A percentile compares a stretch with the other conserved stretches of the same genome.
Evolutionary conservation across 2,797 vertebrate species (phyloP).

Genomic region (Mastacembelus armatus): DNA sequence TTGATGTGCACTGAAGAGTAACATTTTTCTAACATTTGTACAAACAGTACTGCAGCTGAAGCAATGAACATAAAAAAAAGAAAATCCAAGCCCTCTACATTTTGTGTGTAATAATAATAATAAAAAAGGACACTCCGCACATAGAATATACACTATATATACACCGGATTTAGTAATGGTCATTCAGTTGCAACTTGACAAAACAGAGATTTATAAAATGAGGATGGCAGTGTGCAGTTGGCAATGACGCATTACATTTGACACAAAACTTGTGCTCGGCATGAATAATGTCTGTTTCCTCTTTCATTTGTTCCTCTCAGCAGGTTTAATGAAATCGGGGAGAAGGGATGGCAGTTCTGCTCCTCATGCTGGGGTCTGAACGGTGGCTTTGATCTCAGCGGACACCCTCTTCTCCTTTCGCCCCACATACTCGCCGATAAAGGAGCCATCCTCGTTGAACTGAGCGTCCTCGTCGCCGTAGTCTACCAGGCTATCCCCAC

Average conservation of each 20-base stretch:
- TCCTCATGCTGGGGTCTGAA: constrained; percentile 82
- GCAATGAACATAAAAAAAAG: constrained; percentile 53
- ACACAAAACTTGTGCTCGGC: constrained; percentile 68
- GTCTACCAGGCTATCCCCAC: constrained; percentile 95
- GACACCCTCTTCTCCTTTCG: constrained; percentile 91
- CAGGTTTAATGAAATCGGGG: constrained; percentile 61
- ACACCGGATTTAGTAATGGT: constrained; percentile 80
- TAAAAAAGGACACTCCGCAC: constrained; percentile 75
- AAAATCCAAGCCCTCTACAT: constrained; percentile 60
- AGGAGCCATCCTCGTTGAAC: constrained; percentile 98
- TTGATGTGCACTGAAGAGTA: constrained; percentile 42
- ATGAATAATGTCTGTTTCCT: constrained; percentile 67
- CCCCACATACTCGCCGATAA: constrained; percentile 94
- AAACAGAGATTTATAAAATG: constrained; percentile 76
- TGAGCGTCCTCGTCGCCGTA: constrained; percentile 94
- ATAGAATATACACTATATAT: constrained; percentile 80
- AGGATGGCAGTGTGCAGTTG: constrained; percentile 77
- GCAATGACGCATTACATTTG: constrained; percentile 79
- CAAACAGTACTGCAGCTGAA: constrained; percentile 60
- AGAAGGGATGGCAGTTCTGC: constrained; percentile 12
- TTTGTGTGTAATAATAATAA: constrained; percentile 69
- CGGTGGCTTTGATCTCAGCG: constrained; percentile 86
- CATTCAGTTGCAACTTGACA: constrained; percentile 75
- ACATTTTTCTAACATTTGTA: constrained; percentile 50
- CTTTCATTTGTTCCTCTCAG: constrained; percentile 60